phyloP scores from a whole-genome alignment of 1,140 invertebrate species.

The Leptinotarsa defecta region DNA sequence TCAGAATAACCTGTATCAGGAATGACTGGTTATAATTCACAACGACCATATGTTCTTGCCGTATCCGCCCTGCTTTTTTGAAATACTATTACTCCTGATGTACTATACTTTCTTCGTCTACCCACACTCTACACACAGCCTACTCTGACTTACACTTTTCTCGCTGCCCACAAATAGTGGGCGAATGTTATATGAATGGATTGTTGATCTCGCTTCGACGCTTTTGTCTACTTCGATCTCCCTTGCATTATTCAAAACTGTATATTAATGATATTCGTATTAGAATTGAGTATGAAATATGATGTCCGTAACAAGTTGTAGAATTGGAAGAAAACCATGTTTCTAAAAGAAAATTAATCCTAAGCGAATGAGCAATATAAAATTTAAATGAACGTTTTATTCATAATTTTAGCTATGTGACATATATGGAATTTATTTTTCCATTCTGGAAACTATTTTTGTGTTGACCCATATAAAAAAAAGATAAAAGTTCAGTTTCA shows the following conservation, averaged over 20 bases:
- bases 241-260: not conserved
- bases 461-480: no score
- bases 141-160: slow-evolving; percentile 23
- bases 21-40: slow-evolving; percentile 13
- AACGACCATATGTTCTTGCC: slow-evolving; percentile 19
- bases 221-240: not conserved
- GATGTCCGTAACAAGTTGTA: no score
- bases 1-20: not conserved
- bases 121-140: slow-evolving; percentile 11
- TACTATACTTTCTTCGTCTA: slow-evolving; percentile 18
- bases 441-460: no score
- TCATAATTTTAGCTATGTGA: no score
- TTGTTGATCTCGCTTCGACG: slow-evolving; percentile 12
- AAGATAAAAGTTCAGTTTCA: no score
- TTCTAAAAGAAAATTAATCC: no score
- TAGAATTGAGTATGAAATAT: no score
- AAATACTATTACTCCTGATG: slow-evolving; percentile 6
- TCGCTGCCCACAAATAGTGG: slow-evolving; percentile 7
- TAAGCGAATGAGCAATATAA: no score
- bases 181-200: slow-evolving; percentile 21
- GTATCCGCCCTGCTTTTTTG: slow-evolving; percentile 8
- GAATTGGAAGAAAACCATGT: no score
- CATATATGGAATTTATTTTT: no score
- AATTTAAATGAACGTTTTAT: no score
- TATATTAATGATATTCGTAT: not conserved